Evolutionary conservation across 2,797 vertebrate genomes (phyloP).

Genomic region (Sebastes aleutianus): DNA sequence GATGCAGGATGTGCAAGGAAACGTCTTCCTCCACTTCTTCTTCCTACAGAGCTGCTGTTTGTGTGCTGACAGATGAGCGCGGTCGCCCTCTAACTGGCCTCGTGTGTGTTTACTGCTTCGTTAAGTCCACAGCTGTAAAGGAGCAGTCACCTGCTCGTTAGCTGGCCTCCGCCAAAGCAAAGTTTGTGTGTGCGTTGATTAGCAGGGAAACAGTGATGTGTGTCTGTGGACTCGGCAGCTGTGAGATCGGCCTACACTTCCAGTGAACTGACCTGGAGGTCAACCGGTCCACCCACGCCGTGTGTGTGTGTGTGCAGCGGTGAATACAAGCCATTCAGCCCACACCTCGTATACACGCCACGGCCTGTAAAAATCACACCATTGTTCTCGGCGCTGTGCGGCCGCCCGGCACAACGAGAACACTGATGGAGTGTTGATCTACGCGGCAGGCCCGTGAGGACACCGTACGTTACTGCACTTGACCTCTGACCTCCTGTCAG

Average conservation of each 20-base stretch:
- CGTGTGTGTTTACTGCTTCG: no score
- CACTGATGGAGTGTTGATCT: conserved; percentile 16
- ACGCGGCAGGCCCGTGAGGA: not conserved
- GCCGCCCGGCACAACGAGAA: not conserved
- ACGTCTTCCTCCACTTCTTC: no score
- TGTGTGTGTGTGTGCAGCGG: not conserved
- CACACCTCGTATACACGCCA: conserved; percentile 17
- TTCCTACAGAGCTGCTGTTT: no score
- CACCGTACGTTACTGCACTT: conserved; percentile 11
- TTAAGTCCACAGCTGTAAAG: no score
- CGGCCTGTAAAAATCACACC: conserved; percentile 7
- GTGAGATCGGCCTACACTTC: conserved; percentile 32
- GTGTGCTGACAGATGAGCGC: no score
- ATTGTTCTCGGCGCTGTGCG: conserved; percentile 44
- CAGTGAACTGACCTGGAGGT: conserved; percentile 28
- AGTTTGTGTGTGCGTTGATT: not conserved
- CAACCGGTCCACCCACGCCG: conserved; percentile 30
- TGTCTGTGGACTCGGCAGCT: not conserved
- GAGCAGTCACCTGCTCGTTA: not conserved
- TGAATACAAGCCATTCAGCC: conserved; percentile 54
- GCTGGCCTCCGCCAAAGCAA: not conserved
- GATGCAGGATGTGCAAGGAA: no score
- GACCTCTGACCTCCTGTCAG: conserved; percentile 48
- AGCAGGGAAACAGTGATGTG: not conserved
- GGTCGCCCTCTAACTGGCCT: no score